A percentile compares a stretch with the other conserved stretches of the same genome.
phyloP scores from a whole-genome alignment of 2,797 vertebrate genomes.

The Zalophus californianus region DNA sequence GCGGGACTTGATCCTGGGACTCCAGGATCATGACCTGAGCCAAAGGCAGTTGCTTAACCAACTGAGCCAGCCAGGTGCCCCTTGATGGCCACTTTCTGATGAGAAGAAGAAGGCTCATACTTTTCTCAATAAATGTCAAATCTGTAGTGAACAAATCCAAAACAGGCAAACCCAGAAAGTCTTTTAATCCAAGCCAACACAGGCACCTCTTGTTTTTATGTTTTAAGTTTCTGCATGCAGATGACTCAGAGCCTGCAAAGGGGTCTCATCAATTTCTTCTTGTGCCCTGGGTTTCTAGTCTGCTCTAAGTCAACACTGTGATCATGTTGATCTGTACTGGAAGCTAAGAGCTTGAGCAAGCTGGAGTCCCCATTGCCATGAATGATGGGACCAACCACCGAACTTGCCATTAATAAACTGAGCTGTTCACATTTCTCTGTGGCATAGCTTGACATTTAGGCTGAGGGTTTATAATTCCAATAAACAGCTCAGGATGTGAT shows the following conservation, averaged over 20 bases:
- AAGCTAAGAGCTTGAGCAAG: constrained; percentile 8
- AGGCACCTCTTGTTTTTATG: neutral
- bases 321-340: neutral
- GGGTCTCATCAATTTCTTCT: neutral
- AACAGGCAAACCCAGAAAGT: neutral
- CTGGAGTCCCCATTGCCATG: constrained; percentile 25
- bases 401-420: constrained; percentile 73
- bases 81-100: neutral
- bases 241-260: neutral
- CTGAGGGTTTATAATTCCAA: constrained; percentile 68
- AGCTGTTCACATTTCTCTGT: constrained; percentile 69
- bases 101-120: neutral
- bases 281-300: neutral
- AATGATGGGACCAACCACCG: constrained; percentile 62
- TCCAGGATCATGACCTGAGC: no score
- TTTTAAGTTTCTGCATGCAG: neutral
- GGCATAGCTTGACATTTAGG: constrained; percentile 71
- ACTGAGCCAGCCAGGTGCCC: no score
- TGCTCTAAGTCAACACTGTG: constrained; percentile 32
- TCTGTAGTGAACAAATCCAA: neutral
- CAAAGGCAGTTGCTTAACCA: no score
- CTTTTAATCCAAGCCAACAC: neutral
- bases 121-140: neutral
- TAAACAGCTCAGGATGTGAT: constrained; percentile 47
- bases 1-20: no score